phyloP scores from a whole-genome alignment of 2,888 invertebrate species.

The Clepsis dumicolana region DNA sequence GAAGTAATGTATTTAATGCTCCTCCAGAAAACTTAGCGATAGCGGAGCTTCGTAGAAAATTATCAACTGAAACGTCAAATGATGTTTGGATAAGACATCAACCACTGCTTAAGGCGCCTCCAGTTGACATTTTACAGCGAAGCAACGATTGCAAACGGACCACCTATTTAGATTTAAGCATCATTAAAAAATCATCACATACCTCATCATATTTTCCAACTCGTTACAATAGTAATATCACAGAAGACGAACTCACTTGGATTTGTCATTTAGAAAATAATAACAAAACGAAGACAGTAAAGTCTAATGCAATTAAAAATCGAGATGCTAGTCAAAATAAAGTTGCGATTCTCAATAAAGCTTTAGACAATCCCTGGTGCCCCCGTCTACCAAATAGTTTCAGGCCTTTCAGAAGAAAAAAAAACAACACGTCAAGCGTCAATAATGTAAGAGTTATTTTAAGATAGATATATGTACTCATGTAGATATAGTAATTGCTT shows the following conservation, averaged over 20 bases:
- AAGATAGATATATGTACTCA: too few species aligned
- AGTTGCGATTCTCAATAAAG: slow-evolving; percentile 78
- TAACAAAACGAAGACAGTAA: background rate
- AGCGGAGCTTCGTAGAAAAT: slow-evolving; percentile 5
- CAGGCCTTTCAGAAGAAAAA: slow-evolving; percentile 70
- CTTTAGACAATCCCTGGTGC: slow-evolving; percentile 86
- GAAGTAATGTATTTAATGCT: slow-evolving; percentile 9
- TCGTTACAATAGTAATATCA: background rate
- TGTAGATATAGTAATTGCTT: too few species aligned
- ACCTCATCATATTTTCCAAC: background rate
- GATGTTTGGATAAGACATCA: slow-evolving; percentile 6
- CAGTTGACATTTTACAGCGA: background rate
- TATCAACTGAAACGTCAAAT: background rate
- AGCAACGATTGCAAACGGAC: slow-evolving; percentile 1
- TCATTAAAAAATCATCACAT: slow-evolving; percentile 46
- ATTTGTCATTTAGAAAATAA: background rate
- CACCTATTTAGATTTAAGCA: slow-evolving; percentile 51
- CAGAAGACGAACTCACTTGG: background rate
- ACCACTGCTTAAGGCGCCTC: background rate
- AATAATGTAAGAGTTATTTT: slow-evolving; percentile 13
- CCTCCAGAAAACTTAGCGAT: slow-evolving; percentile 1
- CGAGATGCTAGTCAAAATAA: slow-evolving; percentile 17
- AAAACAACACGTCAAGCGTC: slow-evolving; percentile 45
- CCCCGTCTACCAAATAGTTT: slow-evolving; percentile 72
- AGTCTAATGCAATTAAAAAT: background rate